Conservation (phyloP, 2,113 vertebrate species). For the Vidua chalybeata region DNA sequence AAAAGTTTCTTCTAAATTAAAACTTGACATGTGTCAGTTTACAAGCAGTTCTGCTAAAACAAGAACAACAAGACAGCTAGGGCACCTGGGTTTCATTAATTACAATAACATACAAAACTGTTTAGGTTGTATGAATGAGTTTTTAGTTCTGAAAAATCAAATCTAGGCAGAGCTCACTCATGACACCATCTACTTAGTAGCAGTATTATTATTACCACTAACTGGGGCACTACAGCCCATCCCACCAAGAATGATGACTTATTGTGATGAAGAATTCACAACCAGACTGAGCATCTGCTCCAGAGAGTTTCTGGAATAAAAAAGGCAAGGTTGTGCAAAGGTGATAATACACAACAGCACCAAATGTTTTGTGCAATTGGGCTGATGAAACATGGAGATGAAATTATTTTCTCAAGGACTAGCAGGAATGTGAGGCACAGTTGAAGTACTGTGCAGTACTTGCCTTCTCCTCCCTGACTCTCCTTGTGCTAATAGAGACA, state of each 20-base stretch:
- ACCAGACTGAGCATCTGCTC: not conserved
- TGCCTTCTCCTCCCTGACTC: not conserved
- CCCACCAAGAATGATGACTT: not conserved
- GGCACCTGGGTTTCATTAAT: slow-evolving; percentile 35
- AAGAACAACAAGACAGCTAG: slow-evolving; percentile 30
- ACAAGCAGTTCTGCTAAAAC: not conserved
- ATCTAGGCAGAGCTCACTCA: not conserved
- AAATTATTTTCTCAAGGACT: not conserved
- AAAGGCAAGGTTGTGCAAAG: not conserved
- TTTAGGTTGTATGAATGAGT: not conserved
- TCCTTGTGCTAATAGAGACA: not conserved
- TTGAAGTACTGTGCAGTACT: not conserved
- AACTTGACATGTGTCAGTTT: slow-evolving; percentile 32
- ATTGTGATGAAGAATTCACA: not conserved
- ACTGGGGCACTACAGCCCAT: not conserved
- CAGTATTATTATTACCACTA: not conserved
- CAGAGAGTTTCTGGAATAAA: not conserved
- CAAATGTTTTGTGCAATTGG: not conserved
- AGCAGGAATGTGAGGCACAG: not conserved
- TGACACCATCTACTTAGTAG: not conserved
- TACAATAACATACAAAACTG: slow-evolving; percentile 12
- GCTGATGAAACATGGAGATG: not conserved
- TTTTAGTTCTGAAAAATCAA: slow-evolving; percentile 1
- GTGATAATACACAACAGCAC: not conserved
- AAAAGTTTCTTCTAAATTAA: slow-evolving; percentile 54